phyloP scores from a whole-genome alignment of 2,797 vertebrate species.

The Pampus argenteus region DNA sequence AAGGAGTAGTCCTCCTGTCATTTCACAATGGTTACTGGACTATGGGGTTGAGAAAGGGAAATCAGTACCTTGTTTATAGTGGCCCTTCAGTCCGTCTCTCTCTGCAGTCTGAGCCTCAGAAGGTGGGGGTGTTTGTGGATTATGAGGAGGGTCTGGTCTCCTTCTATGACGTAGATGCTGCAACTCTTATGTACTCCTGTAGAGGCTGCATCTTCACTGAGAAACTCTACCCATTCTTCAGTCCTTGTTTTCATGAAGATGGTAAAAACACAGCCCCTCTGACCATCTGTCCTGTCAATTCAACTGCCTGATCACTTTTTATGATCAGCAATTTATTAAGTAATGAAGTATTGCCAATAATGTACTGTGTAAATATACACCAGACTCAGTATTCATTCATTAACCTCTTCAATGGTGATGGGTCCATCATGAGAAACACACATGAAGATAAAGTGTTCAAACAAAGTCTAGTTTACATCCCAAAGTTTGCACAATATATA shows the following conservation, averaged over 20 bases:
- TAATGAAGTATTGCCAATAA: too few species aligned
- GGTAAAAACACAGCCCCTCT: conserved; percentile 20
- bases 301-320: too few species aligned
- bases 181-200: conserved; percentile 36
- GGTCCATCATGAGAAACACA: too few species aligned
- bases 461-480: too few species aligned
- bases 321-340: not conserved
- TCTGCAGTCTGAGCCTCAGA: not conserved
- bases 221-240: conserved; percentile 23
- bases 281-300: conserved; percentile 18
- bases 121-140: conserved; percentile 51
- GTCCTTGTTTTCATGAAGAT: not conserved
- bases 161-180: conserved; percentile 39
- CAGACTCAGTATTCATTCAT: not conserved
- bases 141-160: conserved; percentile 49
- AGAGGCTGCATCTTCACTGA: conserved; percentile 29
- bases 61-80: not conserved
- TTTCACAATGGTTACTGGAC: conserved; percentile 6
- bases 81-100: accelerated
- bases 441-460: too few species aligned
- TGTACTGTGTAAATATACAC: too few species aligned
- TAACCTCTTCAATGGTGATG: too few species aligned
- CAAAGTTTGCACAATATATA: too few species aligned
- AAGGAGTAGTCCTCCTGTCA: accelerated
- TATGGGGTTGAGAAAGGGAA: conserved; percentile 9